Evolutionary conservation across 1,140 invertebrate genomes (phyloP).

Genomic region (Ceratosolen fusciceps): DNA sequence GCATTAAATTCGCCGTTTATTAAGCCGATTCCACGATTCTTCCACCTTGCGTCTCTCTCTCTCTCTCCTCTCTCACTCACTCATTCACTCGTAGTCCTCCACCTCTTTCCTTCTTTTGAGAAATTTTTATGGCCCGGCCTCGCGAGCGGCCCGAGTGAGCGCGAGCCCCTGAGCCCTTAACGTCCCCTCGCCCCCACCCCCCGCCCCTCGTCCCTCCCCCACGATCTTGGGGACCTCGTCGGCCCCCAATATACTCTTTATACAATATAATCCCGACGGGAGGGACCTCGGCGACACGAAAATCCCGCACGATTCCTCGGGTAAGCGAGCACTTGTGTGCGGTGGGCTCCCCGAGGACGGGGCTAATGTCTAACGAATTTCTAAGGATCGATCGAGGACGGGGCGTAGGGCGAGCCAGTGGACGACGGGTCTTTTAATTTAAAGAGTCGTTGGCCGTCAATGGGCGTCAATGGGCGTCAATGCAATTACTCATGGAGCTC

Average conservation of each 20-base stretch:
- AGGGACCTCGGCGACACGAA: background rate
- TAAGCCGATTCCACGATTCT: background rate
- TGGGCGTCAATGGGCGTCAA: too few species aligned
- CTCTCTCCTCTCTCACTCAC: background rate
- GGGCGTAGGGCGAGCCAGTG: too few species aligned
- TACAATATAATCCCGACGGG: background rate
- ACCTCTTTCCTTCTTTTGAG: background rate
- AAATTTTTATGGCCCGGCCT: constrained; percentile 20
- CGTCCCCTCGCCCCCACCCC: background rate
- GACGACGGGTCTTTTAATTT: too few species aligned
- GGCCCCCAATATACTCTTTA: too few species aligned
- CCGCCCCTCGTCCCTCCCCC: too few species aligned
- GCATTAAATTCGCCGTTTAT: constrained; percentile 26
- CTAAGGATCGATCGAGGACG: too few species aligned
- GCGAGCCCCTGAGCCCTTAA: constrained; percentile 16
- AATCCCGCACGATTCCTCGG: constrained; percentile 30
- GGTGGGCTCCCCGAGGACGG: too few species aligned
- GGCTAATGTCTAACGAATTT: too few species aligned
- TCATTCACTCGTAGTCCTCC: background rate
- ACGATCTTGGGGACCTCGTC: too few species aligned
- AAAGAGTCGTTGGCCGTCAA: too few species aligned
- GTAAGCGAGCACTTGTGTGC: too few species aligned
- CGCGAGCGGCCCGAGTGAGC: background rate
- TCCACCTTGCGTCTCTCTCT: background rate
- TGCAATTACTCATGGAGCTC: too few species aligned